Evolutionary conservation across 2,888 invertebrate species (phyloP), one percentile per base, ranked within the genome.

Genomic region (Timema cristinae): DNA sequence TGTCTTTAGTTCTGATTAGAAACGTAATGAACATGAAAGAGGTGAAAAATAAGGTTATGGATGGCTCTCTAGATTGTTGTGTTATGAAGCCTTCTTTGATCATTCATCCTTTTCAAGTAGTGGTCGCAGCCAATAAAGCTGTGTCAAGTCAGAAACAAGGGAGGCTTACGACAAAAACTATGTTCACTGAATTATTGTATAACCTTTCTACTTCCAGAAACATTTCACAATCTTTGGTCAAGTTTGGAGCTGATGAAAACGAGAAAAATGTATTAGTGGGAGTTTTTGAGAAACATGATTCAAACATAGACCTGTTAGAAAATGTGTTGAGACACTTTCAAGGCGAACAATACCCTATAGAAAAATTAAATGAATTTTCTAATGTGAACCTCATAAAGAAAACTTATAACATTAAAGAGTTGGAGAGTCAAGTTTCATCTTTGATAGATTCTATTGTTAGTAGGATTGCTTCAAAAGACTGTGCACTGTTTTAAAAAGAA

Each of bases 101-200:
- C 74, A 75, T 86, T 59, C 87, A 90, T 78, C 85, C 88, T 5
- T 86, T 87, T 76, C 87, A 88, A 81, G 81, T 91, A 10, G 84
- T 84, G 0, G 85, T 89, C 8, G 91, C 91, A 0, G 89, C 90
- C 0, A 91, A 91, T 78, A 88, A 86, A 79, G 90, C 91, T 5
- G 83, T 84, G 0, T 77, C 87, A 0, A 82, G 85, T 2, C 83
- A 85, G 68, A 85, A 84, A 76, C 79, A 79, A 1, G 79, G 80
- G 11, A 81, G 80, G 52, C 81, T 89, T 79, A 86, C 86, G 0
- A 91, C 91, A 0, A 87, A 85, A 77, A 86, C 84, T 9, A 78
- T 91, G 0, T 88, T 84, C 78, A 86, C 89, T 0, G 91, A 92
- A 81, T 84, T 91, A 67, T 78, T 92, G 16, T 91, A 85, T 79